Evolutionary conservation across 2,797 vertebrate genomes (phyloP), one percentile per base, ranked within the genome.

Genomic region (Tadarida brasiliensis): DNA sequence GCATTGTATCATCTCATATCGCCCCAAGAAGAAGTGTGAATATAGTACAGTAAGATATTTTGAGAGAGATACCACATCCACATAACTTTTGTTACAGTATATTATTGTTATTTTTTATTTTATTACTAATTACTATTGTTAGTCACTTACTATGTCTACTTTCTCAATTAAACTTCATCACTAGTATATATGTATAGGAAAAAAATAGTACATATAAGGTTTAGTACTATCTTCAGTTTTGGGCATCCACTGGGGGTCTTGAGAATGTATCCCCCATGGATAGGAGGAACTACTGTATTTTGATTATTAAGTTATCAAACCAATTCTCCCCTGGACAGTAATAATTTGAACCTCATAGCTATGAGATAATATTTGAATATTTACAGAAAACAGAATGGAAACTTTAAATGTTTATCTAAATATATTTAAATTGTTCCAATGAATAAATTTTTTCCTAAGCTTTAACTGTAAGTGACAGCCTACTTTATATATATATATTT

Each of bases 401-500:
- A 80, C 70, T 63, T 77, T 68, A 81, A 57, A 90, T 90, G 17
- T 87, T 94, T 95, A 59, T 54, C 28, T 90, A 74, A 96, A 67
- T 59, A 59, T 49, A 57, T 51, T 80, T 87, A 87, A 96, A 63
- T 92, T 68, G 73, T 94, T 88, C 77, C 49, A 88, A n/a, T 61
- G 35, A 87, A 71, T 90, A 84, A 83, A 51, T 83, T 80, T 86
- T 28, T 84, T 95, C 9, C 10, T 77, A 71, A 93, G 39, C 49
- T 90, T 93, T 49, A 94, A 87, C 57, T 95, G 35, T 87, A 68
- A 85, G 22, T 94, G 68, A 87, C 70, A 91, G 63, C 20, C 33
- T 90, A 73, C 10, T 74, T 93, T 49, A 51, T 88, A 94, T 67
- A 94, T 67, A 47, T 90, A 87, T 94, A 63, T 93, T 88, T 74